Conservation (phyloP, 2,888 invertebrate genomes). For the Apamea monoglypha region DNA sequence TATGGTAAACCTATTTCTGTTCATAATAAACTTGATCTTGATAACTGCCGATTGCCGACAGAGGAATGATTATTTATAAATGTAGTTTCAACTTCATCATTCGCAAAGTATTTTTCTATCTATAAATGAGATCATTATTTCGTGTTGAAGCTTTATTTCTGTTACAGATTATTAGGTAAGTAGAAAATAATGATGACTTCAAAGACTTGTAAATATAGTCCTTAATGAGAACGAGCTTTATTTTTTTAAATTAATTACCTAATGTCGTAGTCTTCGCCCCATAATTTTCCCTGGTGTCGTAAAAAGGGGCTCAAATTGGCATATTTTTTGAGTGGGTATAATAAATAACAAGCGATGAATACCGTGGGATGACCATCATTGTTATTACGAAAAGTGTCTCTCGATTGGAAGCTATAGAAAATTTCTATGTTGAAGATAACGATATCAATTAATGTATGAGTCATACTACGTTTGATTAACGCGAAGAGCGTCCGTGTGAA, state of each 20-base stretch:
- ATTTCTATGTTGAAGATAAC: constrained; percentile 46
- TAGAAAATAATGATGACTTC: constrained; percentile 31
- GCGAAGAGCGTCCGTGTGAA: constrained; percentile 69
- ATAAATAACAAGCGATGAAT: constrained; percentile 17
- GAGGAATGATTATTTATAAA: constrained; percentile 5
- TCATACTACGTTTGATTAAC: constrained; percentile 61
- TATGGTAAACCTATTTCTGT: constrained; percentile 29
- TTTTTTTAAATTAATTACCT: constrained; percentile 39
- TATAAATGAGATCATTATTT: constrained; percentile 52
- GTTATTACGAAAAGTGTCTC: constrained; percentile 19
- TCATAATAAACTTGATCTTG: constrained; percentile 42
- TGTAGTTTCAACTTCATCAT: constrained; percentile 15
- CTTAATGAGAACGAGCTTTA: constrained; percentile 28
- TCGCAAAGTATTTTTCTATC: constrained; percentile 19
- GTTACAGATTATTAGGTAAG: constrained; percentile 20
- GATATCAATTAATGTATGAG: constrained; percentile 62
- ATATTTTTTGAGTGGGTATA: not conserved
- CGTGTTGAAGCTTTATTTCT: constrained; percentile 17
- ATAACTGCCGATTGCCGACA: constrained; percentile 19
- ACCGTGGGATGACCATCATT: not conserved
- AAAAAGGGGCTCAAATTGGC: constrained; percentile 30
- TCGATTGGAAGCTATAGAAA: constrained; percentile 24
- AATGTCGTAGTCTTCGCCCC: not conserved
- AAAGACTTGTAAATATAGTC: constrained; percentile 26
- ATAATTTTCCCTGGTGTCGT: constrained; percentile 23